Conservation (phyloP, 2,113 vertebrate genomes). For the Benitochromis conjunctus region DNA sequence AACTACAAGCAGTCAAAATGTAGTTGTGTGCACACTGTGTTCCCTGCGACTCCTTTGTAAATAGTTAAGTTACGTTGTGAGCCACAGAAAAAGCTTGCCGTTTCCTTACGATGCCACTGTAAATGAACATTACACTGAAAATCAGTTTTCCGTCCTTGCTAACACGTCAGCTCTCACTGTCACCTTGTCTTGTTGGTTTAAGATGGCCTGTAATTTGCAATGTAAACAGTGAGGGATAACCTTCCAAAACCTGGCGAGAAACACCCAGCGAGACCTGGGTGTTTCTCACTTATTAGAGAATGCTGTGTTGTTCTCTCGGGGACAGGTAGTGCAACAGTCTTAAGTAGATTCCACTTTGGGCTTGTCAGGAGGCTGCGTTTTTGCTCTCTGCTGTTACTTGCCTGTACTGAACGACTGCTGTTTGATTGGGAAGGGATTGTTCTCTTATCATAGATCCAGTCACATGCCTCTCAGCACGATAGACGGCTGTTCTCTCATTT, state of each 20-base stretch:
- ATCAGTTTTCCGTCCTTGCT: background rate
- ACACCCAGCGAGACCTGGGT: background rate
- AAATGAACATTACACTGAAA: background rate
- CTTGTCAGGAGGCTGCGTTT: background rate
- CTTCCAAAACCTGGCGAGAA: background rate
- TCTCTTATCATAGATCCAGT: constrained; percentile 18
- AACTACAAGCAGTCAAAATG: background rate
- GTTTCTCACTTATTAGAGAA: background rate
- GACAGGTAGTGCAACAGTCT: background rate
- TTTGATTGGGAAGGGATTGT: constrained; percentile 20
- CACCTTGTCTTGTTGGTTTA: background rate
- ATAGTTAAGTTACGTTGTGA: background rate
- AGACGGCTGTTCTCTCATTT: constrained; percentile 11
- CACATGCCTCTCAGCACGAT: constrained; percentile 48
- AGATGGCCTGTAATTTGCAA: background rate
- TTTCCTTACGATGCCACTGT: background rate
- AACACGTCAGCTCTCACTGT: background rate
- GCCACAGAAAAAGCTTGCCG: background rate
- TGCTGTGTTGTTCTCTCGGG: background rate
- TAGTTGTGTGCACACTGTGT: background rate
- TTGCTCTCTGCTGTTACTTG: background rate
- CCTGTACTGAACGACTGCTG: background rate
- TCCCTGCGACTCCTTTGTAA: background rate
- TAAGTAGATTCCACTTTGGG: background rate
- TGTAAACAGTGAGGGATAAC: background rate